Conservation (phyloP, 2,113 vertebrate species). For the Rhynchomys soricoides region DNA sequence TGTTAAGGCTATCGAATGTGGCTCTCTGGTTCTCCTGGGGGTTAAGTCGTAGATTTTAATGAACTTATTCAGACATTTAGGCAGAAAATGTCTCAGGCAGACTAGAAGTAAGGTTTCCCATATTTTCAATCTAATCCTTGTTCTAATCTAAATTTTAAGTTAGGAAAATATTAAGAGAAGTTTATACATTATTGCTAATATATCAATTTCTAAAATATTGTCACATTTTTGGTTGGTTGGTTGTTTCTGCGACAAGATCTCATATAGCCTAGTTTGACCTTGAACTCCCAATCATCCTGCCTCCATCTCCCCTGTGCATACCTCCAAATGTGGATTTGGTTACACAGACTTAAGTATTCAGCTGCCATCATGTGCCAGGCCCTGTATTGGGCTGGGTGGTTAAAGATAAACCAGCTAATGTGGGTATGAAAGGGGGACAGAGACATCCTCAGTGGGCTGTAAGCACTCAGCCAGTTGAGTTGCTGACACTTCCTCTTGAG, state of each 20-base stretch:
- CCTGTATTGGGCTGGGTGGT: neutral
- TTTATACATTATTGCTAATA: neutral
- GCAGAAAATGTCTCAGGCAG: neutral
- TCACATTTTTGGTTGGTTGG: neutral
- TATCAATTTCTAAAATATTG: constrained; percentile 21
- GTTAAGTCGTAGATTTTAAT: neutral
- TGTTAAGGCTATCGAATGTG: neutral
- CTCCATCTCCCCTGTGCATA: neutral
- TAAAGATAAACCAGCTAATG: neutral
- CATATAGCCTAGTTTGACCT: neutral
- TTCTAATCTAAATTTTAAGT: neutral
- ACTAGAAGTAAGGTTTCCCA: neutral
- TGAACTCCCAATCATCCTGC: neutral
- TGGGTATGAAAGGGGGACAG: fast-evolving
- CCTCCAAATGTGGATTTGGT: neutral
- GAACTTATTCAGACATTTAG: neutral
- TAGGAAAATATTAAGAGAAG: neutral
- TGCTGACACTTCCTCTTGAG: neutral
- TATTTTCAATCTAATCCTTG: neutral
- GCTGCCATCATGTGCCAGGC: neutral
- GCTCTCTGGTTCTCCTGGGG: neutral
- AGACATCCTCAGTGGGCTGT: neutral
- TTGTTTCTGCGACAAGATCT: neutral
- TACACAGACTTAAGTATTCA: neutral
- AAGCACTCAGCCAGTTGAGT: neutral